Base-by-base conservation (phyloP, 2,888 invertebrate genomes). In the Tenthredo mesomela region DNA sequence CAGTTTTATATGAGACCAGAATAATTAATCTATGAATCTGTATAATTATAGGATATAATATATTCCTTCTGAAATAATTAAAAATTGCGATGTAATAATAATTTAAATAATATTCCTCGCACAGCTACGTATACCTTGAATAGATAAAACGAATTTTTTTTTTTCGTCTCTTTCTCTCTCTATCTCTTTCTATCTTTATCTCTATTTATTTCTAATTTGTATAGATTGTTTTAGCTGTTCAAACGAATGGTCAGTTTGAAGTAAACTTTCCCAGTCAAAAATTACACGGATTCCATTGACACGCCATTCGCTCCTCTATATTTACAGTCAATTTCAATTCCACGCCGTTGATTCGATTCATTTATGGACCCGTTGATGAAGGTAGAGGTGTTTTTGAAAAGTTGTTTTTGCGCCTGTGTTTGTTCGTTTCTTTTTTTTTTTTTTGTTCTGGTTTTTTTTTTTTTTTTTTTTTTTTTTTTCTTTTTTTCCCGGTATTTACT, bases 281-380 rank as follows among this genome's bases (percentile, higher is more conserved):
- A 25, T 61, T 61, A 43, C 15, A 7, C 40, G 21, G 43, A 2
- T 12, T 21, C 10, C 5, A n/a, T 18, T 37, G 9, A 37, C n/a
- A 70, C 70, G 70, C 18, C 5, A 33, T 9, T 7, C 43, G 71
- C 21, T 73, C 9, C 54, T 10, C n/a, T 73, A 21, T 71, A 29
- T 73, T 73, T 43, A 40, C 40, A 73, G 71, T 73, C 43, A 73
- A 40, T 73, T 40, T 29, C 43, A 73, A 73, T 73, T 73, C 43
- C 37, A 12, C 21, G 15, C n/a, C 43, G 15, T 9, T 43, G 43
- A 73, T 73, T 73, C 40, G 29, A 73, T 73, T 73, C 37, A 73
- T 73, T n/a, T 10, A 73, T 43, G 4, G 43, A 12, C 25, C 18
- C 9, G 71, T 21, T 43, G 71, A 73, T 73, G 71, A 73, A 1